Percentiles rank a stretch among this genome's conserved stretches.
These are phyloP conservation scores for Potamarius usumacintae DNA, from an alignment of 2,113 vertebrate species.

Conservation along the genomic window DNA sequence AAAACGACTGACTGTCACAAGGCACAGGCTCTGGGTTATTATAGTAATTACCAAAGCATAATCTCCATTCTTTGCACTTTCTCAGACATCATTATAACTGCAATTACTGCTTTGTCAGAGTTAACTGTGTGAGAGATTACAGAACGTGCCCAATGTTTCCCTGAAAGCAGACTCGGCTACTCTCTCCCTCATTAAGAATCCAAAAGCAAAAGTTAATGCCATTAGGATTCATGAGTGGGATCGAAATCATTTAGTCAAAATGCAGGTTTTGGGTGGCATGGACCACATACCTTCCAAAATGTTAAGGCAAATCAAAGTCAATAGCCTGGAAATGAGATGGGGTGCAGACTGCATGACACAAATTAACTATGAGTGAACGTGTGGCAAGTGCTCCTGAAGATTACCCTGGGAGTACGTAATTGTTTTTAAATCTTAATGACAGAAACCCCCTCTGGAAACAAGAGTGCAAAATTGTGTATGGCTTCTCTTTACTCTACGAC, in stretches of 20 bases:
- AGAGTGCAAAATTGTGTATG: slow-evolving; percentile 49
- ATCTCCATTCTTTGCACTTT: slow-evolving; percentile 52
- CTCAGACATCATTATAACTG: slow-evolving; percentile 38
- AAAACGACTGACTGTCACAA: slow-evolving; percentile 56
- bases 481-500: slow-evolving; percentile 59
- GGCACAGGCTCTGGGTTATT: slow-evolving; percentile 52
- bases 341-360: slow-evolving; percentile 60
- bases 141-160: slow-evolving; percentile 25
- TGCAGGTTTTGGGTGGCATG: not conserved
- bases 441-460: slow-evolving; percentile 67
- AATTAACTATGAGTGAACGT: slow-evolving; percentile 68
- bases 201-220: slow-evolving; percentile 29
- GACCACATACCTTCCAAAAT: not conserved
- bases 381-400: slow-evolving; percentile 56
- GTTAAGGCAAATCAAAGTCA: slow-evolving; percentile 14
- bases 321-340: slow-evolving; percentile 27
- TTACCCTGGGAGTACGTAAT: slow-evolving; percentile 49
- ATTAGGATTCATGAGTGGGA: slow-evolving; percentile 24
- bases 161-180: slow-evolving; percentile 23
- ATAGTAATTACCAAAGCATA: slow-evolving; percentile 58
- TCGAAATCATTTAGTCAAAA: not conserved
- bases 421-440: slow-evolving; percentile 68
- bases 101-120: slow-evolving; percentile 48
- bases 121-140: slow-evolving; percentile 45
- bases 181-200: slow-evolving; percentile 24